Evolutionary conservation across 2,113 vertebrate genomes (phyloP).

Genomic region (Setophaga coronata): DNA sequence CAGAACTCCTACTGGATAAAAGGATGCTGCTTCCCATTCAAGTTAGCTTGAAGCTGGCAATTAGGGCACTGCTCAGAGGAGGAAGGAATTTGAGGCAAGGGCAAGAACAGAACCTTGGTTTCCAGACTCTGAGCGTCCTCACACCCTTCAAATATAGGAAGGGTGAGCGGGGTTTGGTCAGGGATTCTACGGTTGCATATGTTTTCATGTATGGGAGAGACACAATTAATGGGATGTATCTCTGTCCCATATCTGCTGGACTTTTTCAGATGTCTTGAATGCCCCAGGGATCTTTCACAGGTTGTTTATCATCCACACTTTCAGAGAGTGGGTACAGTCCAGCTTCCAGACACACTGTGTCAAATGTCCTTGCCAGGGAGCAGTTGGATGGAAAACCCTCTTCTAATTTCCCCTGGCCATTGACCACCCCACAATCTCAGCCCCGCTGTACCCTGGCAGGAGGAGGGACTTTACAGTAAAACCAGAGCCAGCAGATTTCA

Average conservation of each 20-base stretch:
- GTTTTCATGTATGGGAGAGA: neutral
- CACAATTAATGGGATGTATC: neutral
- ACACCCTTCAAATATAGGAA: neutral
- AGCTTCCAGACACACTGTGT: neutral
- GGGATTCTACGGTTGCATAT: neutral
- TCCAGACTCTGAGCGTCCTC: neutral
- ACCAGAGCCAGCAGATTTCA: neutral
- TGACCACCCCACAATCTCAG: neutral
- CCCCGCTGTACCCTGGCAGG: neutral
- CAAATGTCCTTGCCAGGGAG: neutral
- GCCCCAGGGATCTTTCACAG: neutral
- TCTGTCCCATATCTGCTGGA: neutral
- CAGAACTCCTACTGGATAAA: slow-evolving; percentile 26
- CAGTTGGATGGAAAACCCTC: neutral
- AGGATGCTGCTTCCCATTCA: neutral
- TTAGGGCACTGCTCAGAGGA: neutral
- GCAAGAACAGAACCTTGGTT: neutral
- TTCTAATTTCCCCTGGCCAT: neutral
- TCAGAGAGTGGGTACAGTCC: neutral
- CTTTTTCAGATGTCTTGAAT: neutral
- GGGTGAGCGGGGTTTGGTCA: neutral
- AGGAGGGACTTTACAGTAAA: neutral
- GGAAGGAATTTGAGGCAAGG: neutral
- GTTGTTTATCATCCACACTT: neutral
- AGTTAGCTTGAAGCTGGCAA: neutral